Evolutionary conservation across 2,113 vertebrate species (phyloP), one percentile per base, ranked within the genome.

Genomic region (Onychorhynchus coronatus): DNA sequence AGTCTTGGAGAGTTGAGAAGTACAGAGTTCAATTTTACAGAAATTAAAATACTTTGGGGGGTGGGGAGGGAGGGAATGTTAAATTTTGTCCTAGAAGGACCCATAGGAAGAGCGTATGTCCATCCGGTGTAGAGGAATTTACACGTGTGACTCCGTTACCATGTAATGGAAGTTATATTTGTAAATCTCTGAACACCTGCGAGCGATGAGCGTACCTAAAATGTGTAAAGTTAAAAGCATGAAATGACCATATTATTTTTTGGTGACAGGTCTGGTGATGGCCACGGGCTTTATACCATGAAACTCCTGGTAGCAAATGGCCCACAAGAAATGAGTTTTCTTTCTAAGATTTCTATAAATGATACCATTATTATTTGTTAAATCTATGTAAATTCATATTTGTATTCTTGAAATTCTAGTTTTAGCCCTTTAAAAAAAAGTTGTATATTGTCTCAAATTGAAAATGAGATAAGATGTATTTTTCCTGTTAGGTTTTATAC

Each of bases 371-470:
- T 97, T 97, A 96, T 97, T 97, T 97, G 96, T 97, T 97, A 96
- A 95, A 97, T 96, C 96, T 97, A 96, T 97, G 96, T 97, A 97
- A 97, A 97, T 97, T 97, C 96, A 96, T 97, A 97, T 96, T 97
- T 97, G 96, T 97, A 96, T 97, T 97, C 97, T 96, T 97, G 95
- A 96, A 95, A 95, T 96, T 95, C 95, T 97, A 97, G 96, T 97
- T 97, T 97, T 97, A 97, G 95, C 97, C 97, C 97, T 97, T 97
- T 97, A 97, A 96, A 95, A 87, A n/a, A 97, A 97, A 97, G 96
- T 93, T 97, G 96, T 97, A 97, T 97, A 97, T 97, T 97, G 97
- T 97, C 97, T 97, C 97, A 97, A 97, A 96, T 96, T 93, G 95
- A 97, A 97, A 96, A 96, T 92, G 96, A 97, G 96, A 97, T 97